Percentiles rank a stretch among this genome's conserved stretches.
Conservation (phyloP, 2,113 vertebrate genomes). For the Eretmodus cyanostictus region DNA sequence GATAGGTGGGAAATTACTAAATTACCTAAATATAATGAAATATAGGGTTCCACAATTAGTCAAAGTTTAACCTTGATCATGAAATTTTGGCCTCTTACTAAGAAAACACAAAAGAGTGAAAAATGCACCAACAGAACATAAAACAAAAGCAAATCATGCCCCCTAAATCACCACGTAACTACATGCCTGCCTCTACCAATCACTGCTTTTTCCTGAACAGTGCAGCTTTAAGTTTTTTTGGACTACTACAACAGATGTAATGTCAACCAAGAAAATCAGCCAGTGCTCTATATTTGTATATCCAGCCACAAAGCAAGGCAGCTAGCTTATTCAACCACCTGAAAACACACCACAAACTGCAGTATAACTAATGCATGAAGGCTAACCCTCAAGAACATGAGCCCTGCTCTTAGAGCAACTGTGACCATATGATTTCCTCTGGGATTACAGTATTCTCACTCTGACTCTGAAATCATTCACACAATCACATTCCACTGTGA, state of each 20-base stretch:
- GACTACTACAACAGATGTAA: background rate
- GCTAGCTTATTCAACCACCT: background rate
- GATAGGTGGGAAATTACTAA: background rate
- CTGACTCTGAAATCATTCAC: background rate
- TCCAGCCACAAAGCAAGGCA: background rate
- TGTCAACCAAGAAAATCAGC: background rate
- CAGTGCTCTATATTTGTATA: background rate
- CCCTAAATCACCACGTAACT: background rate
- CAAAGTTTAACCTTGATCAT: background rate
- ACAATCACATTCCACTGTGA: background rate
- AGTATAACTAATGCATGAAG: background rate
- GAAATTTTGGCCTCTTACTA: background rate
- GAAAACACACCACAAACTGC: background rate
- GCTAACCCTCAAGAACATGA: background rate
- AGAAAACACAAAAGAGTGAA: background rate
- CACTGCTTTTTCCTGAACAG: background rate
- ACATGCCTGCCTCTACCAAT: background rate
- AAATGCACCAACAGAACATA: background rate
- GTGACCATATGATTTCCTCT: background rate
- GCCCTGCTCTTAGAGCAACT: background rate
- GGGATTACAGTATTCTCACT: background rate
- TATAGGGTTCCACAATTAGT: background rate
- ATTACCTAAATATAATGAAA: background rate
- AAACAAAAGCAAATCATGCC: background rate
- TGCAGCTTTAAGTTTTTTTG: background rate